Evolutionary conservation across 2,113 vertebrate species (phyloP).

Genomic region (Cervus canadensis): DNA sequence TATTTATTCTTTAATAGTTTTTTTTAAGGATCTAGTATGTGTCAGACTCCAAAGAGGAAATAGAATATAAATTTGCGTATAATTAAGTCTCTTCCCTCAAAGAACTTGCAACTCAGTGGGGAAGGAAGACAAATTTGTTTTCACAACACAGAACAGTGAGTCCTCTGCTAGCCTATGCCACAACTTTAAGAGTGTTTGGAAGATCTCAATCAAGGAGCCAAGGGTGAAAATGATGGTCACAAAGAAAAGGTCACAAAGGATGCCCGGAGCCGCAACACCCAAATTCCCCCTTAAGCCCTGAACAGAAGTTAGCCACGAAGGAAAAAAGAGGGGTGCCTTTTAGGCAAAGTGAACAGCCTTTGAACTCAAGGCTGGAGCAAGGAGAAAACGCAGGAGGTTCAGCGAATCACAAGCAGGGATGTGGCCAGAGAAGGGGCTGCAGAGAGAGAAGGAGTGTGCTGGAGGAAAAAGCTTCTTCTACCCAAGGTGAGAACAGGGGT

Average conservation of each 20-base stretch:
- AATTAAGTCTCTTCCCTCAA: neutral
- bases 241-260: neutral
- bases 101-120: neutral
- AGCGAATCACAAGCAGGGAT: neutral
- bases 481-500: too few species aligned
- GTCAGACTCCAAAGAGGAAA: neutral
- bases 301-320: neutral
- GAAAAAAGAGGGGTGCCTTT: neutral
- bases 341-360: neutral
- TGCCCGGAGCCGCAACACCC: neutral
- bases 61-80: neutral
- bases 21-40: neutral
- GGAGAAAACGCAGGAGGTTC: neutral
- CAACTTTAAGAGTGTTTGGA: neutral
- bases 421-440: neutral
- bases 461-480: neutral
- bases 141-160: neutral
- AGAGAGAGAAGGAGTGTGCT: neutral
- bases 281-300: neutral
- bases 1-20: neutral
- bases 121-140: neutral
- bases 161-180: neutral
- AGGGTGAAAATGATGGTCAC: neutral
- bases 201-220: neutral
- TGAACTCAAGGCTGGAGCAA: neutral